Percentiles rank a stretch among this genome's conserved stretches.
Evolutionary conservation across 2,113 vertebrate species (phyloP).

Genomic region (Zosterops japonicus): DNA sequence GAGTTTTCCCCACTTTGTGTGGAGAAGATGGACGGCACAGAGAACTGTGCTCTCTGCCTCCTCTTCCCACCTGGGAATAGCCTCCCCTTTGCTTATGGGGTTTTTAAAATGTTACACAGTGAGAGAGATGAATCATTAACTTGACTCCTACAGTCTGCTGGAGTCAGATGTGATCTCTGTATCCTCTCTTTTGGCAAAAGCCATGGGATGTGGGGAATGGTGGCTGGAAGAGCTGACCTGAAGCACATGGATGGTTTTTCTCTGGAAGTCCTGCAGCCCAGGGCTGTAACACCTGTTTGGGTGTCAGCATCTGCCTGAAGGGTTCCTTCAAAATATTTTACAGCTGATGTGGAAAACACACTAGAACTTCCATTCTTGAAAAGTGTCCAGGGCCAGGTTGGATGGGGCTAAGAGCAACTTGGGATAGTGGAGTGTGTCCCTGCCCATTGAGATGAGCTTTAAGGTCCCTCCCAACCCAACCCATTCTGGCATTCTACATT

Average conservation of each 20-base stretch:
- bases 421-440: background rate
- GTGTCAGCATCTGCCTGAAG: background rate
- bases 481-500: background rate
- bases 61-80: background rate
- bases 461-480: background rate
- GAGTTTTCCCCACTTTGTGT: background rate
- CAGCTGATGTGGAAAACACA: background rate
- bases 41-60: background rate
- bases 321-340: background rate
- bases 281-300: too few species aligned
- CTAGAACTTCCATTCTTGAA: background rate
- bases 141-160: background rate
- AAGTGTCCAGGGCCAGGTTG: background rate
- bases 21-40: background rate
- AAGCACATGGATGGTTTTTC: background rate
- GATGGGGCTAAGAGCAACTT: rapidly evolving
- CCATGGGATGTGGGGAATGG: background rate
- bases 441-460: background rate
- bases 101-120: background rate
- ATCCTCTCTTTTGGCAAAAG: background rate
- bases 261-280: background rate
- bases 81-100: background rate
- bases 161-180: background rate
- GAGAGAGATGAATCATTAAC: background rate
- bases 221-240: background rate